Evolutionary conservation across 2,888 invertebrate genomes (phyloP).

Genomic region (Athrips mouffetella): DNA sequence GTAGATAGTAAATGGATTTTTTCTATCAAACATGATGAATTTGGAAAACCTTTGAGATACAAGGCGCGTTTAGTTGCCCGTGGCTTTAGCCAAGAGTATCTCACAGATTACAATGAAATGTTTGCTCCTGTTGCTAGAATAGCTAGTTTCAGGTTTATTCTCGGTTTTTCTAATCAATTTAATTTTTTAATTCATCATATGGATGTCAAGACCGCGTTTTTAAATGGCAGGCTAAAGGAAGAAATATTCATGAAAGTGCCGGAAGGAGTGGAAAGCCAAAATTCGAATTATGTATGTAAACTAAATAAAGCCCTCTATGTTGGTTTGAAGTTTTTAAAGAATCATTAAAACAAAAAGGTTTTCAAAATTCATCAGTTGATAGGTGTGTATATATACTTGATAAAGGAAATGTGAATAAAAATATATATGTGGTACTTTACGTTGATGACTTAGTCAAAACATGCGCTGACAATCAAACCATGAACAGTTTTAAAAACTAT

Average conservation of each 20-base stretch:
- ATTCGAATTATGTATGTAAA: slow-evolving; percentile 31
- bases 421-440: slow-evolving; percentile 22
- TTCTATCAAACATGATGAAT: slow-evolving; percentile 27
- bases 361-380: slow-evolving; percentile 25
- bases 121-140: slow-evolving; percentile 35
- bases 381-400: slow-evolving; percentile 24
- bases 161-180: slow-evolving; percentile 30
- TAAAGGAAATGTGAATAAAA: slow-evolving; percentile 20
- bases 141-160: slow-evolving; percentile 29
- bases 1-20: slow-evolving; percentile 29
- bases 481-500: slow-evolving; percentile 11
- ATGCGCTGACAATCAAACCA: slow-evolving; percentile 18
- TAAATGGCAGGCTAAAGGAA: slow-evolving; percentile 27
- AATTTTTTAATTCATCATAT: slow-evolving; percentile 26
- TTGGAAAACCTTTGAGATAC: slow-evolving; percentile 25
- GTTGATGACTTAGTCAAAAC: too few relatives aligned
- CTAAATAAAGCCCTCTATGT: slow-evolving; percentile 30
- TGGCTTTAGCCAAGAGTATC: slow-evolving; percentile 33
- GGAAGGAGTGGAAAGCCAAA: slow-evolving; percentile 21
- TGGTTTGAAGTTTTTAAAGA: slow-evolving; percentile 28
- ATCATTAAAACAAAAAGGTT: slow-evolving; percentile 22
- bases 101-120: slow-evolving; percentile 31
- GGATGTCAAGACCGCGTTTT: slow-evolving; percentile 30
- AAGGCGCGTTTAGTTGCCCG: slow-evolving; percentile 34
- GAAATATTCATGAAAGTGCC: slow-evolving; percentile 32